Percentiles rank a stretch among this genome's conserved stretches.
phyloP scores from a whole-genome alignment of 2,113 vertebrate genomes.

The Psilopogon haemacephalus region DNA sequence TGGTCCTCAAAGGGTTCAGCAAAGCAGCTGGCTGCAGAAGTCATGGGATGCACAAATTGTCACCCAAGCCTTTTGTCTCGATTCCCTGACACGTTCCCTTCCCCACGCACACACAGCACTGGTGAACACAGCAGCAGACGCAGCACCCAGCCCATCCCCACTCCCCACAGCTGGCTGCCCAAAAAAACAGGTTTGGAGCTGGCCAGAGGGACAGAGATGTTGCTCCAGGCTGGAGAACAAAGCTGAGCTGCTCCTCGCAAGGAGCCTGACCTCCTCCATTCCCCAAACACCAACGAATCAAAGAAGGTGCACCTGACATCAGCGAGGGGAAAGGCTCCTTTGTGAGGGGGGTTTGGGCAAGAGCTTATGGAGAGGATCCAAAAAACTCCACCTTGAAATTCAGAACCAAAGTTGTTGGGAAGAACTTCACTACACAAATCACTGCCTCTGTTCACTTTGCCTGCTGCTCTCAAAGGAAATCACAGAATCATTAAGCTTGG shows the following conservation, averaged over 20 bases:
- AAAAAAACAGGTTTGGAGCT: neutral
- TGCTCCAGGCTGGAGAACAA: slow-evolving; percentile 15
- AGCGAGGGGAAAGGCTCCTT: neutral
- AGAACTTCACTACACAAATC: neutral
- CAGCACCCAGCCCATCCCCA: neutral
- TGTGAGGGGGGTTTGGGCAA: neutral
- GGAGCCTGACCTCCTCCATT: slow-evolving; percentile 2
- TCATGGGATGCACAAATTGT: neutral
- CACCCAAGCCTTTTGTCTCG: neutral
- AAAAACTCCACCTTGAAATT: neutral
- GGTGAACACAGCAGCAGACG: rapidly evolving
- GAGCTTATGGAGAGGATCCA: neutral
- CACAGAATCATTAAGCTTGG: too few relatives aligned
- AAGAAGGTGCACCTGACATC: slow-evolving; percentile 31
- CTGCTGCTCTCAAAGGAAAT: neutral
- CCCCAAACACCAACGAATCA: neutral
- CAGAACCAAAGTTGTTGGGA: neutral
- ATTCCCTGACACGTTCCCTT: neutral
- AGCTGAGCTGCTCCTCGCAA: neutral
- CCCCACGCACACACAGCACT: neutral
- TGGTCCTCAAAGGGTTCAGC: neutral
- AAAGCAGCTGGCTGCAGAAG: neutral
- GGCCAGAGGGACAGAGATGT: neutral
- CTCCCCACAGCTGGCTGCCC: neutral
- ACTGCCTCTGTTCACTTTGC: rapidly evolving